Conservation (phyloP, 2,113 vertebrate genomes). For the Pitta sordida region DNA sequence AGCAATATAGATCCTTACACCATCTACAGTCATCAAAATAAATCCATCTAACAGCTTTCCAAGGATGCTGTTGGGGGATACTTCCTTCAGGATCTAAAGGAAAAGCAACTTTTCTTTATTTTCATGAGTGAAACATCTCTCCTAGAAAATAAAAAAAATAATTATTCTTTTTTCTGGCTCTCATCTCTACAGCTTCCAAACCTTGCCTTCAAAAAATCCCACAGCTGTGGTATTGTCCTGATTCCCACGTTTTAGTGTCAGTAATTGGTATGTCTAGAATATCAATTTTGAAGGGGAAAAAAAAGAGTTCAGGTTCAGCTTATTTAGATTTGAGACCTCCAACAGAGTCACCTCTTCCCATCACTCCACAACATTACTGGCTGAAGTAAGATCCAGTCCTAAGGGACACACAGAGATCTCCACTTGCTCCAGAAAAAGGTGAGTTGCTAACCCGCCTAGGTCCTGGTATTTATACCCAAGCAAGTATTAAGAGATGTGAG, state of each 20-base stretch:
- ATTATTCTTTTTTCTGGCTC: not conserved
- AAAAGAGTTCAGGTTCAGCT: accelerated
- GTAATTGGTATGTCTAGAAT: not conserved
- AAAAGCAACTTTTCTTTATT: not conserved
- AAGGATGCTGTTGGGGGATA: not conserved
- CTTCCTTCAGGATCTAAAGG: not conserved
- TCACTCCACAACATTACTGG: not conserved
- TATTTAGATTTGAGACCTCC: not conserved
- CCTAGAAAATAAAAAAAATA: not conserved
- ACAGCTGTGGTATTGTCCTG: not conserved
- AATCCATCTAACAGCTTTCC: not conserved
- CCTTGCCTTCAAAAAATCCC: not conserved
- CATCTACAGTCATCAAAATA: not conserved
- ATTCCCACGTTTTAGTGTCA: not conserved
- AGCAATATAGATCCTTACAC: not conserved
- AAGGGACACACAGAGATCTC: not conserved
- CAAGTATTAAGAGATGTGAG: not conserved
- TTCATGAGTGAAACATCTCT: not conserved
- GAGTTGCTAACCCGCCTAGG: not conserved
- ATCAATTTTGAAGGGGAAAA: not conserved
- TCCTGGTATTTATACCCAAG: not conserved
- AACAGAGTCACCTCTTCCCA: not conserved
- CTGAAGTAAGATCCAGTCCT: not conserved
- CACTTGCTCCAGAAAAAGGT: not conserved
- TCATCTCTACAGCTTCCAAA: not conserved